Evolutionary conservation across 2,888 invertebrate genomes (phyloP), one percentile per base, ranked within the genome.

Genomic region (Ellobium chinense): DNA sequence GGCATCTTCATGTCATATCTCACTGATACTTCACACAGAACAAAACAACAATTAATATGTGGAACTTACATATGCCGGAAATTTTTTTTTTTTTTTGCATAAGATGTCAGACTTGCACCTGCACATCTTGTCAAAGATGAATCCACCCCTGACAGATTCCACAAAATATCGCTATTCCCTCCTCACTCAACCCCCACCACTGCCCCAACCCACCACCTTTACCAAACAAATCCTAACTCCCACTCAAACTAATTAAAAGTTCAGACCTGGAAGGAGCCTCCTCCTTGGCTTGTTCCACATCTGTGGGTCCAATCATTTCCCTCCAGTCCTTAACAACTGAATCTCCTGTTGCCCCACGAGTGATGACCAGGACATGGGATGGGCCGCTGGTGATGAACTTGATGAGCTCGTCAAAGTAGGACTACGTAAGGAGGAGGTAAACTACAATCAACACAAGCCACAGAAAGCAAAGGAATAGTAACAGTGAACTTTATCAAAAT

Each of bases 331-430:
- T 85, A 63, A 93, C 89, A 75, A 93, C 88, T 56, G 90, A 90
- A 62, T 91, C 90, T 36, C 89, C 92, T 29, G 88, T 88, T 27
- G 86, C 85, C 18, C 91, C 92, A 82, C 92, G 92, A 27, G 90
- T 91, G 62, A 93, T 84, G n/a, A 92, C 91, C 65, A 93, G 83
- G 7, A 92, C 87, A 66, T 90, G 88, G 72, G 90, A 89, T 3
- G 90, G 91, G n/a, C 92, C 92, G 82, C 91, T 91, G 21, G 89
- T 88, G 92, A 93, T 93, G 79, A 89, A 92, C 66, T 86, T 83
- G 36, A 93, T 84, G 39, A 93, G 80, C 18, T 93, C 91, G 14
- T 92, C 89, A 85, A 89, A 93, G 87, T 87, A 91, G n/a, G 87
- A 84, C 92, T 92, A 84, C 0, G 85, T 56, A 56, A 34, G 66